Conservation (phyloP, 2,888 invertebrate species). For the Dichetophora obliterata region DNA sequence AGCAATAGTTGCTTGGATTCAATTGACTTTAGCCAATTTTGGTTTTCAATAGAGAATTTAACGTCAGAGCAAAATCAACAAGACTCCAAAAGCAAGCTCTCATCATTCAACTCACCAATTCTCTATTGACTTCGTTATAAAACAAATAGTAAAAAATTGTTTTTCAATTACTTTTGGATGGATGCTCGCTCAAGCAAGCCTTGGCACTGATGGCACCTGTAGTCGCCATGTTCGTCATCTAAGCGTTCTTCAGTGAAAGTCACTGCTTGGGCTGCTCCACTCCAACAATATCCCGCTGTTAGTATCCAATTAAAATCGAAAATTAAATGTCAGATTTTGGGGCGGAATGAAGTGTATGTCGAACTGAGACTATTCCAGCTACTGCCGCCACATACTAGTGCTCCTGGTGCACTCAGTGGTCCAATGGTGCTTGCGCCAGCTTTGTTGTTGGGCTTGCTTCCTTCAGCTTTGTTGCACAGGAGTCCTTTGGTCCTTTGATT, state of each 20-base stretch:
- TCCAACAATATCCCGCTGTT: slow-evolving; percentile 64
- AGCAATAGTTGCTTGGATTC: not conserved
- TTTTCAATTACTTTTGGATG: slow-evolving; percentile 43
- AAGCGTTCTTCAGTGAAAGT: not conserved
- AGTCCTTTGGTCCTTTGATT: slow-evolving; percentile 29
- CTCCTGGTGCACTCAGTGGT: not conserved
- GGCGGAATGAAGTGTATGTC: not conserved
- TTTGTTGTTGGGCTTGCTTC: slow-evolving; percentile 11
- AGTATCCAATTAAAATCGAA: slow-evolving; percentile 70
- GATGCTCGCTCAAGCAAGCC: slow-evolving; percentile 24
- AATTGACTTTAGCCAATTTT: slow-evolving; percentile 40
- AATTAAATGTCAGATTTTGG: slow-evolving; percentile 67
- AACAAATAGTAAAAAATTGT: not conserved
- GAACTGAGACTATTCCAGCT: not conserved
- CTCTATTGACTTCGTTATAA: not conserved
- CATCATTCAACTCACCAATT: not conserved
- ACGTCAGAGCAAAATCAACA: slow-evolving; percentile 1
- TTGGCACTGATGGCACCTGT: slow-evolving; percentile 17
- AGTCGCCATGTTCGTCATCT: not conserved
- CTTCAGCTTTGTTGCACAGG: slow-evolving; percentile 16
- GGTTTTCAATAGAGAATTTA: slow-evolving; percentile 29
- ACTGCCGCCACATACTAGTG: not conserved
- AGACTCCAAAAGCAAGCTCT: not conserved
- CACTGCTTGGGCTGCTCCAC: not conserved
- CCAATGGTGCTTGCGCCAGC: not conserved